Percentiles rank a stretch among this genome's conserved stretches.
These are phyloP conservation scores for Palloptera scutellata DNA, from an alignment of 2,888 invertebrate species.

Conservation along the genomic window DNA sequence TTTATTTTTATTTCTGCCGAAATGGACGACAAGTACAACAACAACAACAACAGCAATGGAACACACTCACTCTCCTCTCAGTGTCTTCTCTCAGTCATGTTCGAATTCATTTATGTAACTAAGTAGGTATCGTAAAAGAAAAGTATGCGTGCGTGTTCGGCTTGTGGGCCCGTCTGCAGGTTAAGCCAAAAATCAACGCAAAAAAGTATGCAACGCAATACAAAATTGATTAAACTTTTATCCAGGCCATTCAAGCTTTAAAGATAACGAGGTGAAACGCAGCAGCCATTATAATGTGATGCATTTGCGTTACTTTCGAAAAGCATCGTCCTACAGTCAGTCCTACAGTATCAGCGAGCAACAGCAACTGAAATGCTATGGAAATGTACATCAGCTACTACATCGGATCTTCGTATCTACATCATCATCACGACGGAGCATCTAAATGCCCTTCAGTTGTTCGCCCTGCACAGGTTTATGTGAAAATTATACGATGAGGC, in stretches of 20 bases:
- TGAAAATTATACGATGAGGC: constrained; percentile 24
- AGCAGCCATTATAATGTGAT: no score
- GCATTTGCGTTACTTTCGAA: no score
- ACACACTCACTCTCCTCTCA: no score
- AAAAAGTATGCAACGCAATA: constrained; percentile 5
- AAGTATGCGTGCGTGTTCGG: no score
- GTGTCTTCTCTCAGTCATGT: no score
- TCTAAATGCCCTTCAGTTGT: background rate
- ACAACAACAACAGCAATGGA: background rate
- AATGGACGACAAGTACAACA: background rate
- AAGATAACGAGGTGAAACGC: background rate
- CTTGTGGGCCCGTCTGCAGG: no score
- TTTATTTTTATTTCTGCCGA: constrained; percentile 20
- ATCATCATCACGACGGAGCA: background rate
- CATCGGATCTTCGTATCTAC: no score
- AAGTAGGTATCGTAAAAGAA: no score
- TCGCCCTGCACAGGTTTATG: constrained; percentile 21
- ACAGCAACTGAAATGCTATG: no score
- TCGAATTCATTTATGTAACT: no score
- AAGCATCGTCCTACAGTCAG: background rate
- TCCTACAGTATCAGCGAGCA: background rate
- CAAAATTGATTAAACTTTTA: constrained; percentile 13
- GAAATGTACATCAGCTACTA: no score
- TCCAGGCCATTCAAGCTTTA: constrained; percentile 14
- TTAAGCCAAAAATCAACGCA: background rate